These are phyloP conservation scores for Manduca sexta DNA, from an alignment of 1,140 invertebrate genomes.

Conservation along the genomic window DNA sequence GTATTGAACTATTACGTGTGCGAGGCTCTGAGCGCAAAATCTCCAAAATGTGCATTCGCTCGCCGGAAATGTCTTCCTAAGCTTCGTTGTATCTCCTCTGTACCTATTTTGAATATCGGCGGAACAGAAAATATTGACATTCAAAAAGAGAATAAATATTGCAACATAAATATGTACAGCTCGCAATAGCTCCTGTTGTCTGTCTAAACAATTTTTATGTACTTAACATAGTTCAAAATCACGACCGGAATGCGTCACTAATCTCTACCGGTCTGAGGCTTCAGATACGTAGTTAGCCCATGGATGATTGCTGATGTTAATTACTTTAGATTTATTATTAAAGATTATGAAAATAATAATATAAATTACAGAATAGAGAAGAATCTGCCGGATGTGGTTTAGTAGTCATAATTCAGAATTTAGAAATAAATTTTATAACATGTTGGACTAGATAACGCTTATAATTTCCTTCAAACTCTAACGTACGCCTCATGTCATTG, in stretches of 20 bases:
- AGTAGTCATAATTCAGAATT: too few species aligned
- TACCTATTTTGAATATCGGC: slow-evolving; percentile 40
- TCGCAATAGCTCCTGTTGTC: neutral
- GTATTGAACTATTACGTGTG: slow-evolving; percentile 44
- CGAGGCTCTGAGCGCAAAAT: slow-evolving; percentile 45
- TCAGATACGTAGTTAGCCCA: too few species aligned
- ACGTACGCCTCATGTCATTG: neutral
- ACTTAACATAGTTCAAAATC: neutral
- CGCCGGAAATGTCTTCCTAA: slow-evolving; percentile 48
- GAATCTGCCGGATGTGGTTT: too few species aligned
- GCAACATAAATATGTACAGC: neutral
- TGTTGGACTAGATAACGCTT: too few species aligned
- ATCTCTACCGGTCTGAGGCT: too few species aligned
- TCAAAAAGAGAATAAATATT: slow-evolving; percentile 6
- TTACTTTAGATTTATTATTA: too few species aligned
- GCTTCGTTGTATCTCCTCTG: slow-evolving; percentile 35
- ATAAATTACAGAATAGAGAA: too few species aligned
- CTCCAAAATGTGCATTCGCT: slow-evolving; percentile 57
- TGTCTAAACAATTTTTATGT: neutral
- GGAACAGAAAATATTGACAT: slow-evolving; percentile 20
- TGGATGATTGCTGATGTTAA: too few species aligned
- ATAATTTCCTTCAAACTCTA: neutral
- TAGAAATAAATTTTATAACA: too few species aligned
- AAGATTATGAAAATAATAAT: too few species aligned
- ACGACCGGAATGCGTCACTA: too few species aligned